Evolutionary conservation across 1,140 invertebrate genomes (phyloP).

Genomic region (Ruditapes philippinarum): DNA sequence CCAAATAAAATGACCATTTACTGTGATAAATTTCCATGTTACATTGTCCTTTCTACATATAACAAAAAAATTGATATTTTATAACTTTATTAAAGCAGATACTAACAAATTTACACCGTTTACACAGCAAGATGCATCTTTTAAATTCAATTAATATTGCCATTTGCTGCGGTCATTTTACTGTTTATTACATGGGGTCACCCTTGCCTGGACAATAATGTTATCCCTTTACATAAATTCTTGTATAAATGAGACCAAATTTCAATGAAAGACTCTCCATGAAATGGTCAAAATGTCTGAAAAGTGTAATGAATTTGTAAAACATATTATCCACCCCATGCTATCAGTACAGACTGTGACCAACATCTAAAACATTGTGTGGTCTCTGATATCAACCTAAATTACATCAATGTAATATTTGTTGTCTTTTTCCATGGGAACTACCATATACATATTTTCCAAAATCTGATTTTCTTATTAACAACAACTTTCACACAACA

Average conservation of each 20-base stretch:
- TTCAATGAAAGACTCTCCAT: not conserved
- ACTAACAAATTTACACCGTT: not conserved
- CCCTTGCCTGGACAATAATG: not conserved
- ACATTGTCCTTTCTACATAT: no score
- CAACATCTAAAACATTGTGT: not conserved
- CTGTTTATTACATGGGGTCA: not conserved
- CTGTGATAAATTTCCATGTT: no score
- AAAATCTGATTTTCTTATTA: no score
- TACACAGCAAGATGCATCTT: not conserved
- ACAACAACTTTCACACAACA: no score
- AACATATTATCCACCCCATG: conserved; percentile 2
- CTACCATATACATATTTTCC: no score
- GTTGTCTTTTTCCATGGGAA: no score
- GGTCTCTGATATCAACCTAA: no score
- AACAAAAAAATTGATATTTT: not conserved
- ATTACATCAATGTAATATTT: no score
- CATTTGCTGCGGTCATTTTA: not conserved
- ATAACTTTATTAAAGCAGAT: not conserved
- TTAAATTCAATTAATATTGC: not conserved
- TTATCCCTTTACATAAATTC: not conserved
- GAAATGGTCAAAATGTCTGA: conserved; percentile 3
- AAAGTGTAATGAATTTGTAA: conserved; percentile 11
- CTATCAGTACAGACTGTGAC: not conserved
- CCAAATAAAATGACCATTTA: no score
- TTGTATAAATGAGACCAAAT: not conserved